phyloP scores from a whole-genome alignment of 2,797 vertebrate genomes.

The Silurus lanzhouensis region DNA sequence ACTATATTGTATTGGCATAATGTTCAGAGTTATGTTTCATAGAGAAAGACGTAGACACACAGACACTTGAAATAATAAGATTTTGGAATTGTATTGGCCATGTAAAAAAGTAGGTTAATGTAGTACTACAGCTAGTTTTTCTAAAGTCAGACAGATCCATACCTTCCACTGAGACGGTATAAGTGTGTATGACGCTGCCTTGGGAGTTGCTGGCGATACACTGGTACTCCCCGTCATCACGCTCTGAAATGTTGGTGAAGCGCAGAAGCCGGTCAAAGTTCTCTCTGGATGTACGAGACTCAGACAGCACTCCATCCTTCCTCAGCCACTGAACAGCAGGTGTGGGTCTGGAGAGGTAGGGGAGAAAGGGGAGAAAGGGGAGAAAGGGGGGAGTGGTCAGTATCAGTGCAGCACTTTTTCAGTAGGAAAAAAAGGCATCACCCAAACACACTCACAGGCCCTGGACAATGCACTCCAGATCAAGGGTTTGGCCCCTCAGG shows the following conservation, averaged over 20 bases:
- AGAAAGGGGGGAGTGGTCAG: not conserved
- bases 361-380: too few relatives aligned
- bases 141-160: not conserved
- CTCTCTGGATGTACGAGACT: constrained; percentile 69
- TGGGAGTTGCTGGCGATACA: constrained; percentile 82
- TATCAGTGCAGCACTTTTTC: not conserved
- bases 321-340: constrained; percentile 81
- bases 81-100: not conserved
- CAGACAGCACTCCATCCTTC: constrained; percentile 75
- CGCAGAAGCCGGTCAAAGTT: constrained; percentile 80
- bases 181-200: constrained; percentile 77
- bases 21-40: not conserved
- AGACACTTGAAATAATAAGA: not conserved
- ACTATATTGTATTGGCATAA: not conserved
- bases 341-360: constrained; percentile 75
- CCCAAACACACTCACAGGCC: constrained; percentile 80
- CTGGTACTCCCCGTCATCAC: constrained; percentile 85
- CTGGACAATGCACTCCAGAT: constrained; percentile 88
- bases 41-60: not conserved
- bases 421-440: not conserved
- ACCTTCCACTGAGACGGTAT: constrained; percentile 85
- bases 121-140: not conserved
- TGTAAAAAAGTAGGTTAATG: not conserved
- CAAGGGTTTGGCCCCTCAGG: constrained; percentile 77
- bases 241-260: constrained; percentile 78